Percentiles rank a stretch among this genome's conserved stretches.
These are phyloP conservation scores for Pseudolaguvia tuberculata DNA, from an alignment of 2,113 vertebrate species.

Conservation along the genomic window DNA sequence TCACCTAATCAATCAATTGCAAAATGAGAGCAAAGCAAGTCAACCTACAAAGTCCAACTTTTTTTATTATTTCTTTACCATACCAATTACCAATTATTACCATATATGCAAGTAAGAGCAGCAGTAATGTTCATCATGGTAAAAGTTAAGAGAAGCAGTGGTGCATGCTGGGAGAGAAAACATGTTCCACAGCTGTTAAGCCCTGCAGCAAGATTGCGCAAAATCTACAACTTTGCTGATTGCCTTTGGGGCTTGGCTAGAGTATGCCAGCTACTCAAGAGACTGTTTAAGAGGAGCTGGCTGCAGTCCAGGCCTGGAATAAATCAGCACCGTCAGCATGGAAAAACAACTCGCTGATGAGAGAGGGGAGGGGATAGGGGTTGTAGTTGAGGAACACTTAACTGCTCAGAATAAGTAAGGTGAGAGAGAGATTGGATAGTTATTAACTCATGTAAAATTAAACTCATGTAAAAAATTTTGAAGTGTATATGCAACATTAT, in stretches of 20 bases:
- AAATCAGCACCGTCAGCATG: conserved; percentile 71
- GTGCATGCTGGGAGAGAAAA: conserved; percentile 15
- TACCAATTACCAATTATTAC: conserved; percentile 13
- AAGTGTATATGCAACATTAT: conserved; percentile 65
- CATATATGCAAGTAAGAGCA: conserved; percentile 1
- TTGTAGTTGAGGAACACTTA: conserved; percentile 10
- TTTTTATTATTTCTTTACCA: conserved; percentile 9
- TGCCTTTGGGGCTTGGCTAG: conserved; percentile 67
- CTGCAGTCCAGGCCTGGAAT: conserved; percentile 63
- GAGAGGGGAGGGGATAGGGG: conserved; percentile 12
- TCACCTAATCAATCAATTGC: neutral
- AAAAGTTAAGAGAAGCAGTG: conserved; percentile 20
- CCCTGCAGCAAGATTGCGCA: conserved; percentile 52
- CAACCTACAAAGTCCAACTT: neutral
- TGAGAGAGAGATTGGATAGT: conserved; percentile 18
- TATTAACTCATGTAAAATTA: conserved; percentile 66
- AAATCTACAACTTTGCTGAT: conserved; percentile 68
- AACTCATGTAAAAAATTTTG: conserved; percentile 62
- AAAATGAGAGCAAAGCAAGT: neutral
- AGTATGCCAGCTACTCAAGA: conserved; percentile 57
- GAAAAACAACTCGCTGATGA: conserved; percentile 58
- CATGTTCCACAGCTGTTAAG: conserved; percentile 28
- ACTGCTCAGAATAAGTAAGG: conserved; percentile 33
- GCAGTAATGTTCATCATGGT: conserved; percentile 16
- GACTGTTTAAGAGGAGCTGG: conserved; percentile 71